These are phyloP conservation scores for Amitus sp. DNA, from an alignment of 2,888 invertebrate species.

Conservation along the genomic window DNA sequence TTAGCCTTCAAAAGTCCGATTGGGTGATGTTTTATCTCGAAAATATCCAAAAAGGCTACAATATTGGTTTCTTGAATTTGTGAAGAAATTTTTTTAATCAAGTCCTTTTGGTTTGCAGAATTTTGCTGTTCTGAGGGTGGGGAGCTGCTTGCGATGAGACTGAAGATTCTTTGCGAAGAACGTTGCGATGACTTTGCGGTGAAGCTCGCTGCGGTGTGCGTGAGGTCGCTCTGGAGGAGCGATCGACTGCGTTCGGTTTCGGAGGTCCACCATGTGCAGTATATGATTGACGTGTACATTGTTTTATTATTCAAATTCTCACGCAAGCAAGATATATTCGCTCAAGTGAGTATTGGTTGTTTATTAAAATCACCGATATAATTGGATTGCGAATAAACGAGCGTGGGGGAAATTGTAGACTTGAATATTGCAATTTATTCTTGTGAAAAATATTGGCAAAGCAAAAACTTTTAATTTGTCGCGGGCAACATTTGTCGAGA, in stretches of 20 bases:
- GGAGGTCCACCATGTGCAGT: constrained; percentile 68
- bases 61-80: neutral
- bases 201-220: constrained; percentile 69
- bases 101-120: constrained; percentile 65
- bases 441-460: too few species aligned
- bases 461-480: too few species aligned
- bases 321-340: constrained; percentile 68
- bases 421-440: too few species aligned
- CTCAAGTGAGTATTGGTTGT: constrained; percentile 62
- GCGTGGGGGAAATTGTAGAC: too few species aligned
- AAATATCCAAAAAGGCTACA: too few species aligned
- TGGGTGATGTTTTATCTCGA: too few species aligned
- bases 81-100: neutral
- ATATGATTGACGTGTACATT: constrained; percentile 72
- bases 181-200: constrained; percentile 73
- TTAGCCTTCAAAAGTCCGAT: too few species aligned
- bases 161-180: constrained; percentile 72
- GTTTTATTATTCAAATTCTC: constrained; percentile 70
- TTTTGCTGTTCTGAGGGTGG: constrained; percentile 73
- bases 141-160: constrained; percentile 70
- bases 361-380: too few species aligned
- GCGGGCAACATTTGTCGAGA: too few species aligned
- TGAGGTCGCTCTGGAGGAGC: constrained; percentile 67
- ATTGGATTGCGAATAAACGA: neutral
- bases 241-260: constrained; percentile 60